Evolutionary conservation across 2,113 vertebrate genomes (phyloP).

Genomic region (Pipra filicauda): DNA sequence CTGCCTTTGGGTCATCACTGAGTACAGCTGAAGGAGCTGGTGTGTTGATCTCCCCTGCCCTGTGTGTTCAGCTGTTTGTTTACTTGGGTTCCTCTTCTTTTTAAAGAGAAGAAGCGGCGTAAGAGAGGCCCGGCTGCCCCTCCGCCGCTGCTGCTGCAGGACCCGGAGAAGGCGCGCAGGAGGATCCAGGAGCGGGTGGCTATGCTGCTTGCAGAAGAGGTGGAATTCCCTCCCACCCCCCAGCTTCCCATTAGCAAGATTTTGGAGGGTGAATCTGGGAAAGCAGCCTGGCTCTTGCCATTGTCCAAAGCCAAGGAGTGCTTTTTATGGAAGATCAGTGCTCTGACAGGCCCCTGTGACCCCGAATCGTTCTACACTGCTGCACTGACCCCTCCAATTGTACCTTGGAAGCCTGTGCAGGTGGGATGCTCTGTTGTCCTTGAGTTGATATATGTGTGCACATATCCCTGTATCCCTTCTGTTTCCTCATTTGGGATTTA

Average conservation of each 20-base stretch:
- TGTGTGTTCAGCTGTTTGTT: background rate
- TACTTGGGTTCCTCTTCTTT: background rate
- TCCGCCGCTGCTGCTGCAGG: conserved; percentile 83
- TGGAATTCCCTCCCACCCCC: conserved; percentile 76
- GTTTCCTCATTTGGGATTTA: background rate
- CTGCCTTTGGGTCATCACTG: background rate
- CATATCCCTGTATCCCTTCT: background rate
- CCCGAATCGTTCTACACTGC: conserved; percentile 73
- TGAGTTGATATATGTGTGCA: background rate
- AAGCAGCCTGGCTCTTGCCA: conserved; percentile 15
- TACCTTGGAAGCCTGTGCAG: conserved; percentile 52
- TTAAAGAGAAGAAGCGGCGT: conserved; percentile 75
- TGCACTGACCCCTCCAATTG: conserved; percentile 74
- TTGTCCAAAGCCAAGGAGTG: background rate
- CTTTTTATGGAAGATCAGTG: conserved; percentile 85
- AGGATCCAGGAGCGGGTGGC: conserved; percentile 83
- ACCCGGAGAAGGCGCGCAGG: conserved; percentile 61
- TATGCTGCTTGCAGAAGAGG: conserved; percentile 72
- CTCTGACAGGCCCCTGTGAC: conserved; percentile 62
- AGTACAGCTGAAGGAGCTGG: background rate
- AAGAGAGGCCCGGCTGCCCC: conserved; percentile 67
- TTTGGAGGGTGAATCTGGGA: conserved; percentile 12
- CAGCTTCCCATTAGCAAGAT: conserved; percentile 76
- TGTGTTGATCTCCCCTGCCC: background rate
- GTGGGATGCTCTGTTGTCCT: conserved; percentile 58